Evolutionary conservation across 2,797 vertebrate genomes (phyloP), one percentile per base, ranked within the genome.

Genomic region (Chiroxiphia lanceolata): DNA sequence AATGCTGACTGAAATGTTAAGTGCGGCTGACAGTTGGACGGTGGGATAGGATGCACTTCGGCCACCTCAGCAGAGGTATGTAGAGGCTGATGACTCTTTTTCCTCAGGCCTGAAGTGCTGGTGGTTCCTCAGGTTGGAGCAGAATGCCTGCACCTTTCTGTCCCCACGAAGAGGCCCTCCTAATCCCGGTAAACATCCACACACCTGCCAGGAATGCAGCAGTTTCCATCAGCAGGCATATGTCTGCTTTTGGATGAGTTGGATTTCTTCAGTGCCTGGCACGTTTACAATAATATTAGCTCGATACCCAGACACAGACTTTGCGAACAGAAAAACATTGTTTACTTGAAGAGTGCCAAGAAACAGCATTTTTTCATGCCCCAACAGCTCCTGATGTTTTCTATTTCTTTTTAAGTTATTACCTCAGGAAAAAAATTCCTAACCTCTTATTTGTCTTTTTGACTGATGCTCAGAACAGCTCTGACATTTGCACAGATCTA

Each of bases 61-160:
- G 81, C 78, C 81, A 92, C 80, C 92, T 96, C 95, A 95, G 81
- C 78, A 26, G 54, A 96, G 81, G 78, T 87, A 89, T 89, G 94
- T 54, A 56, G 67, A 87, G 44, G 31, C 44, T 0, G 36, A 80
- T 96, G 94, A 94, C 91, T 95, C 83, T 60, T 94, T 90, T 85
- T 88, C 87, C 65, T 83, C 68, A 38, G 48, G 87, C 69, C 53
- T 94, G 90, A 94, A 86, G 47, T 71, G 45, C 65, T 96, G 69
- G 61, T 91, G 76, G 79, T 54, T 95, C 57, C 83, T 94, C 56
- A 77, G 81, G 89, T 38, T 8, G 6, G 60, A n/a, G 69, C 25
- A 34, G 47, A 93, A 89, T 36, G 47, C 47, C 74, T 65, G 79
- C 33, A 87, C 42, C 51, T 89, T 80, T 91, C 78, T 85, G 45